These are phyloP conservation scores for Hydrotaea diabolus DNA, from an alignment of 2,888 invertebrate species.

Conservation along the genomic window DNA sequence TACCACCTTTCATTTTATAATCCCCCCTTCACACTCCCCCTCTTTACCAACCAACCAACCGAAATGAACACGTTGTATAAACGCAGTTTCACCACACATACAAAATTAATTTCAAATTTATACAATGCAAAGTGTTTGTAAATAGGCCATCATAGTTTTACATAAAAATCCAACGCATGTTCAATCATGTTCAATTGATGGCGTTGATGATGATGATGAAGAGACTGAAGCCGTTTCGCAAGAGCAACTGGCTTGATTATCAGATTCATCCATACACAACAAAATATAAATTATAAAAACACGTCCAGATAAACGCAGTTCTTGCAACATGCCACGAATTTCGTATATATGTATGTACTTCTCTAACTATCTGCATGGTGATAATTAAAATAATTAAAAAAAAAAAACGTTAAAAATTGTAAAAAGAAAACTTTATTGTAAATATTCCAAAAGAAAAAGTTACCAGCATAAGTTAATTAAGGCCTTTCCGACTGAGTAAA, in stretches of 20 bases:
- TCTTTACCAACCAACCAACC: too few species aligned
- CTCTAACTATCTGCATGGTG: constrained; percentile 14
- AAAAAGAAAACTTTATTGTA: constrained; percentile 17
- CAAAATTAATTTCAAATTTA: constrained; percentile 30
- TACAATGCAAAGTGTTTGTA: neutral
- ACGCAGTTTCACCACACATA: neutral
- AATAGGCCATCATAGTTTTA: constrained; percentile 8
- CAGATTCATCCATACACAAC: neutral
- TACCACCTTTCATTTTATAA: constrained; percentile 13
- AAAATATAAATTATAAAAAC: neutral
- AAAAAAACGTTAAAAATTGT: constrained; percentile 1
- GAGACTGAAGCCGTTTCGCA: too few species aligned
- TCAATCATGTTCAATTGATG: too few species aligned
- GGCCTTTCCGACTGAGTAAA: too few species aligned
- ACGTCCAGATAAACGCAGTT: constrained; percentile 16
- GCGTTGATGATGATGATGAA: too few species aligned
- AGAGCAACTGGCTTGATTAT: too few species aligned
- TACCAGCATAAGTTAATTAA: neutral
- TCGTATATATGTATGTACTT: neutral
- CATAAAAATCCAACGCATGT: neutral
- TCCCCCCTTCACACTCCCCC: neutral
- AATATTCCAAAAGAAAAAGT: neutral
- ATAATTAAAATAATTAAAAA: constrained; percentile 5
- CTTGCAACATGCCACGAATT: constrained; percentile 18
- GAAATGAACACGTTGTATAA: neutral